Conservation (phyloP, 2,888 invertebrate genomes). For the Alviniconcha strummeri region DNA sequence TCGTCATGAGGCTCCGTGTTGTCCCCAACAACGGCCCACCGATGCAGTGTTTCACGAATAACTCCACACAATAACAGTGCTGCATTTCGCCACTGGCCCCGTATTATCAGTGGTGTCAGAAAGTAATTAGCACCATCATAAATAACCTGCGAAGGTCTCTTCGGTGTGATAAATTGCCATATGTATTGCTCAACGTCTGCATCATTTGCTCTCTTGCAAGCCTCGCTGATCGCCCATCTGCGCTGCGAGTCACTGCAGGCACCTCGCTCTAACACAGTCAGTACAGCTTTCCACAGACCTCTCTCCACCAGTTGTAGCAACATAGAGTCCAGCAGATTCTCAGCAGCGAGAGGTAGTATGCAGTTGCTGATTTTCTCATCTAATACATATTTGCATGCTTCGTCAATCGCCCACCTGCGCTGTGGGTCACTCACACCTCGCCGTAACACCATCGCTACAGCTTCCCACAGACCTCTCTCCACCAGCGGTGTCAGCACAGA, state of each 20-base stretch:
- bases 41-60: neutral
- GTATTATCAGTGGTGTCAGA: neutral
- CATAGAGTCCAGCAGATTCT: neutral
- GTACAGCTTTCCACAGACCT: neutral
- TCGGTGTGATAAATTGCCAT: neutral
- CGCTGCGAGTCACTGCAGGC: no score
- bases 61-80: neutral
- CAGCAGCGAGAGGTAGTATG: neutral
- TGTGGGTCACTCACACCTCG: neutral
- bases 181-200: no score
- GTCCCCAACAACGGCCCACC: neutral
- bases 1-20: no score
- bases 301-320: neutral
- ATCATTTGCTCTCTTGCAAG: neutral
- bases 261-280: neutral
- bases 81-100: neutral
- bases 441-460: neutral
- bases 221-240: neutral
- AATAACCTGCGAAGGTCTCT: neutral
- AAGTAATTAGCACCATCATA: neutral
- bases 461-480: neutral
- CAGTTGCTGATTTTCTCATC: neutral
- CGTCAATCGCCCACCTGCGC: constrained; percentile 6
- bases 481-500: neutral
- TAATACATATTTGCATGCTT: neutral